Conservation (phyloP, 2,797 vertebrate genomes). For the Cebuella pygmaea region DNA sequence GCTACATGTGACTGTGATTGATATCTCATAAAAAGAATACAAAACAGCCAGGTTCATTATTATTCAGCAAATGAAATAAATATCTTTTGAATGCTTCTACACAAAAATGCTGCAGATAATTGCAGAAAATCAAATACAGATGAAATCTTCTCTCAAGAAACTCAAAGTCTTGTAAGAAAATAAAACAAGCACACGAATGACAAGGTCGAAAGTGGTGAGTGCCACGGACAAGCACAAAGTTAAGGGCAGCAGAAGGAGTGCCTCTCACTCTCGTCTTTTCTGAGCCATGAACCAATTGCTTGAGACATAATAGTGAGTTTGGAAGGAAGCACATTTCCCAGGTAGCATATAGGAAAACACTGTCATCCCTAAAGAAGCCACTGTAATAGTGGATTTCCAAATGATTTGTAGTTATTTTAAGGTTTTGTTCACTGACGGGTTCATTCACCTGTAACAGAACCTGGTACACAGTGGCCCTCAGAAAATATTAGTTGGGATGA, state of each 20-base stretch:
- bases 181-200: not conserved
- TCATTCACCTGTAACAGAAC: too few relatives aligned
- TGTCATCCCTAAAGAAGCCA: not conserved
- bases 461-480: not conserved
- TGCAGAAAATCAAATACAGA: not conserved
- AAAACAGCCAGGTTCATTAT: not conserved
- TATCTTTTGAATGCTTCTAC: not conserved
- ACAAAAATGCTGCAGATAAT: not conserved
- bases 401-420: not conserved
- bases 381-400: not conserved
- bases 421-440: not conserved
- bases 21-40: not conserved
- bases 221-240: fast-evolving
- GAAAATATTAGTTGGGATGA: not conserved
- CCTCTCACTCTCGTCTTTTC: not conserved
- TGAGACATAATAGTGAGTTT: not conserved
- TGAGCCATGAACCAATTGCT: not conserved
- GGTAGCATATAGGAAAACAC: not conserved
- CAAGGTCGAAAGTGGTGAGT: not conserved
- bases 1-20: not conserved
- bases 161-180: not conserved
- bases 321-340: not conserved
- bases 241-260: too few relatives aligned
- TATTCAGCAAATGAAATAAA: not conserved
- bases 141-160: not conserved